phyloP scores from a whole-genome alignment of 2,797 vertebrate genomes.

The Pseudotriccus pelzelni region DNA sequence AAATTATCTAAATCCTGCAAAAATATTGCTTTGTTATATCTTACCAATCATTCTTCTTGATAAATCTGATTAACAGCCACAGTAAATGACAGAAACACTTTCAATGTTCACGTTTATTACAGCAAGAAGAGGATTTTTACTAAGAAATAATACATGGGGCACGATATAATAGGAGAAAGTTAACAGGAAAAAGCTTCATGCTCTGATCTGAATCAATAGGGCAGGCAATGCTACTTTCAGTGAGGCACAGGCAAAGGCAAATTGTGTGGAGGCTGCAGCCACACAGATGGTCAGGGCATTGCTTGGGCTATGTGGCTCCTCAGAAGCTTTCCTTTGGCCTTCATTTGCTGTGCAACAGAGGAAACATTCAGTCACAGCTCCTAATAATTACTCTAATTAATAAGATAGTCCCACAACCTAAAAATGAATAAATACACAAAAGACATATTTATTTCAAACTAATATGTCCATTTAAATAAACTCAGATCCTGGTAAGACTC shows the following conservation, averaged over 20 bases:
- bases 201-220: background rate
- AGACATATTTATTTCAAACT: background rate
- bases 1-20: background rate
- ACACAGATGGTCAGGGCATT: background rate
- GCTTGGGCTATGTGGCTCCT: background rate
- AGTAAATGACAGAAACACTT: background rate
- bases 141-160: background rate
- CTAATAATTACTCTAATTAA: background rate
- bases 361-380: background rate
- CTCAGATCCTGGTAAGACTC: background rate
- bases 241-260: background rate
- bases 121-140: background rate
- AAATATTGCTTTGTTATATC: background rate
- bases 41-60: background rate
- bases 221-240: background rate
- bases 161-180: background rate
- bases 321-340: background rate
- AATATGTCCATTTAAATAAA: background rate
- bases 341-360: background rate
- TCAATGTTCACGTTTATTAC: background rate
- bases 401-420: background rate
- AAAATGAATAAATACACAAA: background rate
- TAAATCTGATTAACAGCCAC: background rate
- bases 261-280: background rate
- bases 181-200: background rate